A percentile compares a stretch with the other conserved stretches of the same genome.
phyloP scores from a whole-genome alignment of 2,797 vertebrate genomes.

The Neostethus bicornis region DNA sequence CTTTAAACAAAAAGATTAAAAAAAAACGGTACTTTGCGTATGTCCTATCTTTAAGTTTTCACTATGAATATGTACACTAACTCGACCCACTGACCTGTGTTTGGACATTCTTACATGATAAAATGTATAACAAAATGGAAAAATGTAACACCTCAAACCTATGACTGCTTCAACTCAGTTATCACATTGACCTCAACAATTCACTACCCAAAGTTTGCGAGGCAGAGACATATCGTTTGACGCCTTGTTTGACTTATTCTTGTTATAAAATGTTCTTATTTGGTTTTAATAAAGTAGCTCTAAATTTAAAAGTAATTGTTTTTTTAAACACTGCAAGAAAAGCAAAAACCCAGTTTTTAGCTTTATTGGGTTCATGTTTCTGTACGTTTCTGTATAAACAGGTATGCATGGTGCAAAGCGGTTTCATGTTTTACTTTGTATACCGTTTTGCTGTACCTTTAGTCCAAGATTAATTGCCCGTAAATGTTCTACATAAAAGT shows the following conservation, averaged over 20 bases:
- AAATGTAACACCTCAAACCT: too few species aligned
- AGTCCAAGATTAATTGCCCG: constrained; percentile 2
- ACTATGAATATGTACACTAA: too few species aligned
- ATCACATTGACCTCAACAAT: too few species aligned
- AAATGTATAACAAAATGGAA: too few species aligned
- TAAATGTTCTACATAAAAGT: constrained; percentile 5
- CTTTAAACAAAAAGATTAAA: too few species aligned
- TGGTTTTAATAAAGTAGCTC: background rate
- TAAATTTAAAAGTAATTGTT: background rate
- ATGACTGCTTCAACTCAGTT: too few species aligned
- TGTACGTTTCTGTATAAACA: constrained; percentile 4
- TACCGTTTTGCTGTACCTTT: constrained; percentile 1
- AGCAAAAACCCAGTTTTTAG: background rate
- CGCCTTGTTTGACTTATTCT: background rate
- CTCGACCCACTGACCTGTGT: too few species aligned
- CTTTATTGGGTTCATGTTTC: constrained; percentile 1
- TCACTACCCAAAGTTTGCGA: too few species aligned
- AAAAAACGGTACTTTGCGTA: too few species aligned
- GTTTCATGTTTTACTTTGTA: constrained; percentile 3
- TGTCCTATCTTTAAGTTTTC: too few species aligned
- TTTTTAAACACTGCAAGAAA: background rate
- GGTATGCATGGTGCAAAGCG: background rate
- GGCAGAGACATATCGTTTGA: too few species aligned
- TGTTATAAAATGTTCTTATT: background rate
- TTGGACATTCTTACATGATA: too few species aligned